Evolutionary conservation across 30 jellyfish, hydroid and myxozoan species (phyloP).

Genomic region (Aurelia aurita complex sp. Pacific): DNA sequence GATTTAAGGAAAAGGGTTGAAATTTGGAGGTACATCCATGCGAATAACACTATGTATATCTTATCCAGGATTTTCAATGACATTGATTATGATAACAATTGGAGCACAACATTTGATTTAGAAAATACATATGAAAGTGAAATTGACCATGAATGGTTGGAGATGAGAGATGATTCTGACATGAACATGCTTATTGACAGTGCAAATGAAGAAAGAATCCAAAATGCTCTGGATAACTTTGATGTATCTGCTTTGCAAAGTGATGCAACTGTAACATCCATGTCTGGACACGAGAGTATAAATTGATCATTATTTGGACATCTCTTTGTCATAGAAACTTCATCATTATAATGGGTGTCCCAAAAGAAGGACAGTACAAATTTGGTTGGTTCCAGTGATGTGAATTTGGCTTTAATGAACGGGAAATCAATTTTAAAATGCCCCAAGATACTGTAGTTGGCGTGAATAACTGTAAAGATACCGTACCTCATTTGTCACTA

Average conservation of each 20-base stretch:
- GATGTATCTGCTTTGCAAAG: slow-evolving; percentile 21
- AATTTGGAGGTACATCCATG: not conserved
- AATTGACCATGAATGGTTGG: slow-evolving; percentile 23
- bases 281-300: slow-evolving; percentile 7
- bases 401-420: too few species aligned
- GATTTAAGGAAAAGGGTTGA: too few species aligned
- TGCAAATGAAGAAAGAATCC: slow-evolving; percentile 4
- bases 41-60: not conserved
- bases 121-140: slow-evolving; percentile 5
- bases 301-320: not conserved
- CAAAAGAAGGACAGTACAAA: too few species aligned
- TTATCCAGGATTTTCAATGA: slow-evolving; percentile 16
- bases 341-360: too few species aligned
- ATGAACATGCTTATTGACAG: slow-evolving; percentile 9
- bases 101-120: slow-evolving; percentile 7
- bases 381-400: too few species aligned
- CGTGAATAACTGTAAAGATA: too few species aligned
- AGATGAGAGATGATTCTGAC: slow-evolving; percentile 27
- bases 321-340: too few species aligned
- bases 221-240: slow-evolving; percentile 8
- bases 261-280: slow-evolving; percentile 24
- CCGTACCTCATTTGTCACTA: too few species aligned
- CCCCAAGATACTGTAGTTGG: too few species aligned
- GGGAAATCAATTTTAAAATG: too few species aligned
- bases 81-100: slow-evolving; percentile 2